These are phyloP conservation scores for Apotomis turbidana DNA, from an alignment of 2,888 invertebrate genomes.

Conservation along the genomic window DNA sequence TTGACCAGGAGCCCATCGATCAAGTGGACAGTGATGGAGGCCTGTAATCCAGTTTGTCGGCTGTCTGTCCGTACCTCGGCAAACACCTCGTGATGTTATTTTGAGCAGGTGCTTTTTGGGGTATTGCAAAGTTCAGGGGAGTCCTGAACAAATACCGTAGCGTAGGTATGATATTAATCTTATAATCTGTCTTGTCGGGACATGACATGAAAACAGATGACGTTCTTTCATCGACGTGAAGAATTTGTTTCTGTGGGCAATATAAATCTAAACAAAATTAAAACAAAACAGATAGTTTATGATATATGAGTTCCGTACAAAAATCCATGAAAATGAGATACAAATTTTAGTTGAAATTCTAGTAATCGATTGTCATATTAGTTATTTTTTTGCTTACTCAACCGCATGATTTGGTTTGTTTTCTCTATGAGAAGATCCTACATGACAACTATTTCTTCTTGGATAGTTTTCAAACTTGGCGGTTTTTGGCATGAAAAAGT, in stretches of 20 bases:
- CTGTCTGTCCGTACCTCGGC: constrained; percentile 43
- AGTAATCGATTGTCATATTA: no score
- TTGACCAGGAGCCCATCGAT: constrained; percentile 47
- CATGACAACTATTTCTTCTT: no score
- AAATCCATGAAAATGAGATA: no score
- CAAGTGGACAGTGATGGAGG: constrained; percentile 48
- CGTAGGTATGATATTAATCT: constrained; percentile 16
- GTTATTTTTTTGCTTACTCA: no score
- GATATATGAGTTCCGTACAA: no score
- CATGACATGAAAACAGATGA: constrained; percentile 1
- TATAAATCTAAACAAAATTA: neutral
- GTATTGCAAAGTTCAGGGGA: constrained; percentile 33
- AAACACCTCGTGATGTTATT: constrained; percentile 41
- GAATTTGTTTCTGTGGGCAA: neutral
- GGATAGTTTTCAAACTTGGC: no score
- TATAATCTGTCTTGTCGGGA: constrained; percentile 19
- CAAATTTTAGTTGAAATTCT: no score
- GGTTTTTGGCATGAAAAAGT: no score
- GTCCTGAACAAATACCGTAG: constrained; percentile 21
- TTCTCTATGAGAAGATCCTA: no score
- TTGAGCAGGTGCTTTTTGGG: constrained; percentile 39
- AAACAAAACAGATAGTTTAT: neutral
- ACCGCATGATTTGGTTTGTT: no score
- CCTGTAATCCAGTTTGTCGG: constrained; percentile 46
- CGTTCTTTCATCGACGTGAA: neutral